Percentiles rank a stretch among this genome's conserved stretches.
phyloP scores from a whole-genome alignment of 2,797 vertebrate species.

The Salarias fasciatus region DNA sequence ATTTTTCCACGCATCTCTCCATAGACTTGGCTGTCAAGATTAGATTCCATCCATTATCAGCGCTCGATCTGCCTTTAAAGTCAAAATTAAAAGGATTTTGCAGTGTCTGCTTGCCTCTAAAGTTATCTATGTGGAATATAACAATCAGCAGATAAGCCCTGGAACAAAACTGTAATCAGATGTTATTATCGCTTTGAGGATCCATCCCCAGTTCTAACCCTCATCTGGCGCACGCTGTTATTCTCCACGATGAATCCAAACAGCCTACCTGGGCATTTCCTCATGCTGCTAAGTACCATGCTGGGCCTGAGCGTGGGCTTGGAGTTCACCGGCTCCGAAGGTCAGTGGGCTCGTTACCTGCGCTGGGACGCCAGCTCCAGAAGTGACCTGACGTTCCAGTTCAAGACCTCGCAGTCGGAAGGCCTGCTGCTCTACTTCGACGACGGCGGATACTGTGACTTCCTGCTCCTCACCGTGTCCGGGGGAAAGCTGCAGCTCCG shows the following conservation, averaged over 20 bases:
- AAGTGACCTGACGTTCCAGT: constrained; percentile 95
- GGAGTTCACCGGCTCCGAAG: constrained; percentile 94
- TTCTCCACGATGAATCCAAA: constrained; percentile 84
- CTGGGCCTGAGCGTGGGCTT: constrained; percentile 87
- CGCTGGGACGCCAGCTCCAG: constrained; percentile 96
- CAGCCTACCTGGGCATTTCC: constrained; percentile 82
- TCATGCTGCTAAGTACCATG: constrained; percentile 88
- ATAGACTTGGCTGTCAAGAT: constrained; percentile 52
- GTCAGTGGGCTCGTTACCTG: constrained; percentile 95
- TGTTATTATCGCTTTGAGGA: constrained; percentile 70
- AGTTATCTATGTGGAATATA: constrained; percentile 70
- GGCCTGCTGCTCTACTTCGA: constrained; percentile 96
- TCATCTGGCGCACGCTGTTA: constrained; percentile 30
- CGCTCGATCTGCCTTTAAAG: constrained; percentile 45
- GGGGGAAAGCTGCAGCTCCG: constrained; percentile 90
- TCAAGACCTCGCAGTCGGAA: constrained; percentile 92
- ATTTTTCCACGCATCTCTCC: constrained; percentile 40
- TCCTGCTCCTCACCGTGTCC: constrained; percentile 88
- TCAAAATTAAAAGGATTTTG: constrained; percentile 46
- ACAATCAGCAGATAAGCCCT: constrained; percentile 56
- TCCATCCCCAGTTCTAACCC: constrained; percentile 46
- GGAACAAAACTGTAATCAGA: constrained; percentile 61
- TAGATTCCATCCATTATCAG: constrained; percentile 45
- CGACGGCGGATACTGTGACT: constrained; percentile 95
- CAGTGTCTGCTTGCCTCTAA: constrained; percentile 37